phyloP scores from a whole-genome alignment of 2,113 vertebrate species.

The Turdus rufiventris region DNA sequence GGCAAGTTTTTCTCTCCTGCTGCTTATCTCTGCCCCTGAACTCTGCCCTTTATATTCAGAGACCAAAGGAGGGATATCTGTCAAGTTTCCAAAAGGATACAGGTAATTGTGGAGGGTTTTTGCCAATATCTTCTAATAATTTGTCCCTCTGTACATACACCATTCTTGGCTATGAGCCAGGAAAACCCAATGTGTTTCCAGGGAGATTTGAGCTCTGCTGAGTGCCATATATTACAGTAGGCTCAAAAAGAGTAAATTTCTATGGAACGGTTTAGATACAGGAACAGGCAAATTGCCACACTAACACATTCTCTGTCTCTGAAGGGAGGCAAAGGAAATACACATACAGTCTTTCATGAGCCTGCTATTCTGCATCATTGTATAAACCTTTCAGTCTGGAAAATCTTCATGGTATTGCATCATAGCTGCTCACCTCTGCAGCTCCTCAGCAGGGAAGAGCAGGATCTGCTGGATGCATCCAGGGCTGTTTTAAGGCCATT shows the following conservation, averaged over 20 bases:
- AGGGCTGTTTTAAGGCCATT: neutral
- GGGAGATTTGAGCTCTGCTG: conserved; percentile 33
- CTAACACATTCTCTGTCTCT: neutral
- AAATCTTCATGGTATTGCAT: neutral
- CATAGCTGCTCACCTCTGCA: neutral
- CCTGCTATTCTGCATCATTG: neutral
- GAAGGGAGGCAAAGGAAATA: neutral
- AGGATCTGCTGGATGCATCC: neutral
- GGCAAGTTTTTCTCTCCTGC: neutral
- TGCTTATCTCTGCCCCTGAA: neutral
- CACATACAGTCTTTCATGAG: neutral
- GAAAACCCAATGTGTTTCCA: conserved; percentile 35
- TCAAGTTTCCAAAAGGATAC: neutral
- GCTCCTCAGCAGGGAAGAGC: neutral
- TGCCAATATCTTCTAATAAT: neutral
- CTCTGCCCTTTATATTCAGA: neutral
- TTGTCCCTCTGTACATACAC: neutral
- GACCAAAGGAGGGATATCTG: neutral
- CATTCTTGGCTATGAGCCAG: neutral
- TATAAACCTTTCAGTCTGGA: neutral
- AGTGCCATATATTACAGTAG: neutral
- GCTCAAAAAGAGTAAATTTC: conserved; percentile 27
- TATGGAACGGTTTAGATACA: neutral
- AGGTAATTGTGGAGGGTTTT: neutral
- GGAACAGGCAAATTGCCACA: neutral